A percentile compares a stretch with the other conserved stretches of the same genome.
Conservation (phyloP, 2,797 vertebrate species). For the Masticophis lateralis region DNA sequence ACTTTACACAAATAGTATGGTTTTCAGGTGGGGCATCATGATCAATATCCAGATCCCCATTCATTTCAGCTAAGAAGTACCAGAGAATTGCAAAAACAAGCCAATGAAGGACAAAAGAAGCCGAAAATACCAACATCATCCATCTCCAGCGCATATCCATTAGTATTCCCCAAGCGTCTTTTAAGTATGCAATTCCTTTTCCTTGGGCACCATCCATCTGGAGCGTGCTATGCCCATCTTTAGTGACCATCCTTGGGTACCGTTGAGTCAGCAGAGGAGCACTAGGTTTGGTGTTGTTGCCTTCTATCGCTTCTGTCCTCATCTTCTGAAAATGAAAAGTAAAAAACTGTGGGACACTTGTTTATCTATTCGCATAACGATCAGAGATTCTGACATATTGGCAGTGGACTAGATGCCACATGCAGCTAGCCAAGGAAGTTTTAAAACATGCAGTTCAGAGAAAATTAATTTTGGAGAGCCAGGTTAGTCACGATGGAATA, state of each 20-base stretch:
- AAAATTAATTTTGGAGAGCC: slow-evolving; percentile 65
- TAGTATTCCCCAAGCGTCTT: slow-evolving; percentile 90
- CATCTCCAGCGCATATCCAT: slow-evolving; percentile 96
- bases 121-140: slow-evolving; percentile 90
- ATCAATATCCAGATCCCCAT: slow-evolving; percentile 90
- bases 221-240: slow-evolving; percentile 87
- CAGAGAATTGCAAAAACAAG: slow-evolving; percentile 94
- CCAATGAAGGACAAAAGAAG: slow-evolving; percentile 94
- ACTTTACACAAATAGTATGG: slow-evolving; percentile 93
- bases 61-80: slow-evolving; percentile 93
- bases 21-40: slow-evolving; percentile 87
- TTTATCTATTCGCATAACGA: slow-evolving; percentile 39
- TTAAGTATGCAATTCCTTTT: slow-evolving; percentile 79
- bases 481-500: slow-evolving; percentile 57
- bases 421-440: slow-evolving; percentile 62
- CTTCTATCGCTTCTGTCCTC: slow-evolving; percentile 64
- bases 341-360: not conserved
- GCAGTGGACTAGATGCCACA: slow-evolving; percentile 57
- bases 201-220: slow-evolving; percentile 72
- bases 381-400: slow-evolving; percentile 63
- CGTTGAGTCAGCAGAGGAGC: slow-evolving; percentile 80
- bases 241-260: slow-evolving; percentile 85
- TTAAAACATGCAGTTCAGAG: slow-evolving; percentile 67
- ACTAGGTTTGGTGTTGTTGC: slow-evolving; percentile 76
- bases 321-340: slow-evolving; percentile 60